Conservation (phyloP, 2,113 vertebrate species). For the Pygathrix nemaeus region DNA sequence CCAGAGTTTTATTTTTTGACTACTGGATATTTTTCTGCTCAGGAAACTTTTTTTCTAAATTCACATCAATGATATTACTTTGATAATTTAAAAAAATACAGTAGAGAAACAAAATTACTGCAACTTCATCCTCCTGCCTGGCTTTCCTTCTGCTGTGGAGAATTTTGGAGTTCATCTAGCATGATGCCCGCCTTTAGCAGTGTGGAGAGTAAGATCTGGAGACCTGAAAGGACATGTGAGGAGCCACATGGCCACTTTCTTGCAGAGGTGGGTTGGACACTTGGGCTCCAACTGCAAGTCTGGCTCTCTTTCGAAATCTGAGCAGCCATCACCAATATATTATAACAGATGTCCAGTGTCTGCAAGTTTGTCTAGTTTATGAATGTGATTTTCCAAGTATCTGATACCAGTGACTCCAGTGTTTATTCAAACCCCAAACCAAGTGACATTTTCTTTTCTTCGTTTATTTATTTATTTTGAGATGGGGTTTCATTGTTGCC, state of each 20-base stretch:
- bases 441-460: not conserved
- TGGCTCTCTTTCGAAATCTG: conserved; percentile 55
- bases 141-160: not conserved
- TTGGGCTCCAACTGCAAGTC: not conserved
- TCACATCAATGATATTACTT: not conserved
- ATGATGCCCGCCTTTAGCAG: not conserved
- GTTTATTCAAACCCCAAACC: conserved; percentile 43
- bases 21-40: not conserved
- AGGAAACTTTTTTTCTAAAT: not conserved
- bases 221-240: accelerated
- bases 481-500: no score
- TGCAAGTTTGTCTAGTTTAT: conserved; percentile 47
- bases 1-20: not conserved
- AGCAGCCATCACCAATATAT: conserved; percentile 31
- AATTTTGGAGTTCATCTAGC: not conserved
- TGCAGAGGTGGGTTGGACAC: not conserved
- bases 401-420: not conserved
- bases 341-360: conserved; percentile 81
- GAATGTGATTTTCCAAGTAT: conserved; percentile 74
- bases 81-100: not conserved
- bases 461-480: no score
- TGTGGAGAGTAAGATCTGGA: not conserved
- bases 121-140: not conserved
- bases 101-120: not conserved
- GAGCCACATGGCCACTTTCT: not conserved